Conservation (phyloP, 2,797 vertebrate genomes). For the Cyclopterus lumpus region DNA sequence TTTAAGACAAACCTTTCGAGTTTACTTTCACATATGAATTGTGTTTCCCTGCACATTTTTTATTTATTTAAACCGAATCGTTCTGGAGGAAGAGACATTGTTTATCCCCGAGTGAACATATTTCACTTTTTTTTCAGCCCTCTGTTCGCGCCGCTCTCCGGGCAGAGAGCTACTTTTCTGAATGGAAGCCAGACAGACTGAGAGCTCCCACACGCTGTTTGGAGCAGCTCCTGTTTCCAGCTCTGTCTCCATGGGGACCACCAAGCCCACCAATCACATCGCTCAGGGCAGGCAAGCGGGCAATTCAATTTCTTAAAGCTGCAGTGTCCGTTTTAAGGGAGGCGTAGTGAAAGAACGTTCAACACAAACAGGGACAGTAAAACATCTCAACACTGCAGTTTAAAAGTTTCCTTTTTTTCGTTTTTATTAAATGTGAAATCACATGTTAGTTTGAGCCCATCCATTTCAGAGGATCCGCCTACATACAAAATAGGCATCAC, state of each 20-base stretch:
- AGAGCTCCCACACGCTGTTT: conserved; percentile 76
- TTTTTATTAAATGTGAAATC: conserved; percentile 83
- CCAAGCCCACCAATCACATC: conserved; percentile 80
- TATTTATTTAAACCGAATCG: conserved; percentile 13
- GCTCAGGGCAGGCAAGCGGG: conserved; percentile 71
- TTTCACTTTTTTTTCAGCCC: conserved; percentile 30
- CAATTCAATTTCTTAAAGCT: conserved; percentile 88
- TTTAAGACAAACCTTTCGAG: conserved; percentile 2
- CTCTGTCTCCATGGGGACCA: conserved; percentile 81
- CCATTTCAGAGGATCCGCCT: conserved; percentile 74
- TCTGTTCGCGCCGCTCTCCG: conserved; percentile 39
- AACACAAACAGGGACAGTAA: conserved; percentile 53
- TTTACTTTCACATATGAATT: conserved; percentile 16
- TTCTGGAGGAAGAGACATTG: conserved; percentile 12
- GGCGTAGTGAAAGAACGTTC: conserved; percentile 2
- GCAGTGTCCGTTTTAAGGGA: conserved; percentile 56
- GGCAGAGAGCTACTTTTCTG: conserved; percentile 72
- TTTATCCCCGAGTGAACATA: conserved; percentile 50
- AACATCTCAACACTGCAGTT: conserved; percentile 66
- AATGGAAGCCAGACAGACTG: conserved; percentile 76
- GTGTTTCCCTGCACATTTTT: conserved; percentile 6
- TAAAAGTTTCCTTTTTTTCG: conserved; percentile 68
- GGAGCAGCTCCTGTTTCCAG: conserved; percentile 77
- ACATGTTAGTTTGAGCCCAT: conserved; percentile 81
- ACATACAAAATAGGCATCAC: conserved; percentile 79